Conservation (phyloP, 2,797 vertebrate species). For the Mormyrus proboscirostris region DNA sequence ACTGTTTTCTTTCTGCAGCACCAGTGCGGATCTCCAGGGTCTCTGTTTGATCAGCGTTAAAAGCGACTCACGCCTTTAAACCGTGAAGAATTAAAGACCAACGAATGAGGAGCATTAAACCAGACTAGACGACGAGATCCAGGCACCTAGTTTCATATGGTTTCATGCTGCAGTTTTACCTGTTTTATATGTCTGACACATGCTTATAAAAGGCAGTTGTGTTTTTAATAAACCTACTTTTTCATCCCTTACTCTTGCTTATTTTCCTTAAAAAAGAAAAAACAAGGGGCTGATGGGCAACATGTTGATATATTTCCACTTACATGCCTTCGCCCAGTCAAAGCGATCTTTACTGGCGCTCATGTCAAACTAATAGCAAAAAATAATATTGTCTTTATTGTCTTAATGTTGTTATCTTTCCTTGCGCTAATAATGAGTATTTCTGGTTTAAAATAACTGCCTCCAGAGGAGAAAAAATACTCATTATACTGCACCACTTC, state of each 20-base stretch:
- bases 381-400: background rate
- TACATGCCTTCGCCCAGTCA: background rate
- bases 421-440: background rate
- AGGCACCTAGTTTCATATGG: background rate
- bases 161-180: background rate
- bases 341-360: background rate
- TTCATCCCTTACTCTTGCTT: background rate
- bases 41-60: constrained; percentile 63
- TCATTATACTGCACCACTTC: background rate
- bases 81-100: background rate
- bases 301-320: background rate
- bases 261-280: background rate
- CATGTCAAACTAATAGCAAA: background rate
- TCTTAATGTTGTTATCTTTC: too few species aligned
- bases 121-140: background rate
- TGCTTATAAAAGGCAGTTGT: background rate
- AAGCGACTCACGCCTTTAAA: background rate
- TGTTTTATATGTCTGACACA: background rate
- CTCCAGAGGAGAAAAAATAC: background rate
- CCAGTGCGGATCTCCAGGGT: constrained; percentile 38
- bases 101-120: background rate
- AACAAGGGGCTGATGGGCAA: background rate
- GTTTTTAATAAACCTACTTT: background rate
- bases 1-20: constrained; percentile 34
- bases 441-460: background rate